A percentile compares a stretch with the other conserved stretches of the same genome.
Conservation (phyloP, 2,888 invertebrate genomes). For the Drosophila infuscata region DNA sequence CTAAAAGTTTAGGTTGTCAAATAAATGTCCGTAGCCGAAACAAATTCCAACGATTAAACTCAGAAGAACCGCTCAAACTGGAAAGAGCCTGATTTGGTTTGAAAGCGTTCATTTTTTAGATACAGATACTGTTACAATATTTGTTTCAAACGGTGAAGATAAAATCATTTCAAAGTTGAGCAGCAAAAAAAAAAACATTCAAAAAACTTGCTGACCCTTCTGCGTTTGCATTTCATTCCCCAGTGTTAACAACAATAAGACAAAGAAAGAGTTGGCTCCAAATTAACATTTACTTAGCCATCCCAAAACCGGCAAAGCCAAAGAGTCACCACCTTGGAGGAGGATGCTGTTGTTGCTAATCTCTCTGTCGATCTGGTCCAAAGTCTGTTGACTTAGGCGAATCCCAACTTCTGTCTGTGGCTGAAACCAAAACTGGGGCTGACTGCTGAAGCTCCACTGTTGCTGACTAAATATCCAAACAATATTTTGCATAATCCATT, state of each 20-base stretch:
- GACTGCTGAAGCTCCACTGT: neutral
- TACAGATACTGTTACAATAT: slow-evolving; percentile 43
- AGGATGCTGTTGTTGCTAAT: slow-evolving; percentile 19
- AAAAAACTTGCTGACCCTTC: slow-evolving; percentile 31
- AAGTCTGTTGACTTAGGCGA: slow-evolving; percentile 63
- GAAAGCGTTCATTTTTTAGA: slow-evolving; percentile 31
- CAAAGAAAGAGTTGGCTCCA: slow-evolving; percentile 32
- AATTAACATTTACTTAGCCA: slow-evolving; percentile 51
- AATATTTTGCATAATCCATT: slow-evolving; percentile 78
- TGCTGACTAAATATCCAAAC: slow-evolving; percentile 50
- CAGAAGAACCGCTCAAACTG: slow-evolving; percentile 18
- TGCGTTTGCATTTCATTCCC: slow-evolving; percentile 53
- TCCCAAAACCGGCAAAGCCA: slow-evolving; percentile 30
- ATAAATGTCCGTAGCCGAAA: slow-evolving; percentile 63
- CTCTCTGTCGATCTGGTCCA: slow-evolving; percentile 22
- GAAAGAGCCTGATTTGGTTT: slow-evolving; percentile 8
- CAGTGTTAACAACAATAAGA: slow-evolving; percentile 32
- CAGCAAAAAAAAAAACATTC: slow-evolving; percentile 35
- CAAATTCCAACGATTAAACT: slow-evolving; percentile 65
- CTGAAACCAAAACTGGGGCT: slow-evolving; percentile 5
- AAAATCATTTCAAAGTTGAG: slow-evolving; percentile 29
- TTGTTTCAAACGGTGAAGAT: slow-evolving; percentile 29
- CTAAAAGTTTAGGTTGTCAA: slow-evolving; percentile 71
- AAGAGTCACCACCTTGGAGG: slow-evolving; percentile 55
- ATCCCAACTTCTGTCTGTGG: slow-evolving; percentile 25